Base-by-base conservation (phyloP, 2,113 vertebrate genomes). In the Ageneiosus marmoratus region DNA sequence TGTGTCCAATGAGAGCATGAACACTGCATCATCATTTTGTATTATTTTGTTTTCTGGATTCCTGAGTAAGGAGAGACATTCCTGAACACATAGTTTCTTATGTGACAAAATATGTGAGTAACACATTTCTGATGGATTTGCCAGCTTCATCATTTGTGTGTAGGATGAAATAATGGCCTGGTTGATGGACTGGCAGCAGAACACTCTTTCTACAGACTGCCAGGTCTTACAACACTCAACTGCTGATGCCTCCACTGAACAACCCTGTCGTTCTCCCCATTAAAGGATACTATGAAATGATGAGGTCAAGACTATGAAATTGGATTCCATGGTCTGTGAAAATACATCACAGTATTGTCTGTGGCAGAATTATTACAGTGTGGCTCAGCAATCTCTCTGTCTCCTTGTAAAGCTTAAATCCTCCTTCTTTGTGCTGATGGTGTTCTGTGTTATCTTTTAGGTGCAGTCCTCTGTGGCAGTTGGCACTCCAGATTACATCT, bases 401-500 rank as follows among this genome's bases (percentile, higher is more conserved):
- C 7, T 51, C 55, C 18, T n/a, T 53, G 11, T 53, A 27, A 74
- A 53, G 1, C 62, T 37, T 9, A 34, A 24, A 12, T 4, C 4
- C 15, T 46, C 11, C 46, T 34, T n/a, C 20, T n/a, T 27, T 37
- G 13, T 73, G 15, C 75, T 79, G 20, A 79, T 83, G 9, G 1
- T 80, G 41, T 79, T 29, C 34, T 34, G 22, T 18, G 1, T 46
- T 44, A 24, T 81, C 55, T 77, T 46, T 74, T 86, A 99, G 98
- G 98, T 99, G 81, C 98, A 99, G 87, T 99, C 98, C 79, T 99
- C 98, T 1, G 98, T 99, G 79, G 98, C 98, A 48, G 98, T 99
- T 84, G 98, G 98, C 85, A 99, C 98, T 0, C 98, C 98, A 78
- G 98, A 99, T 89, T 99, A 99, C 89, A 99, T 99, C 87, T 99